Evolutionary conservation across 2,113 vertebrate genomes (phyloP).

Genomic region (Falco punctatus): DNA sequence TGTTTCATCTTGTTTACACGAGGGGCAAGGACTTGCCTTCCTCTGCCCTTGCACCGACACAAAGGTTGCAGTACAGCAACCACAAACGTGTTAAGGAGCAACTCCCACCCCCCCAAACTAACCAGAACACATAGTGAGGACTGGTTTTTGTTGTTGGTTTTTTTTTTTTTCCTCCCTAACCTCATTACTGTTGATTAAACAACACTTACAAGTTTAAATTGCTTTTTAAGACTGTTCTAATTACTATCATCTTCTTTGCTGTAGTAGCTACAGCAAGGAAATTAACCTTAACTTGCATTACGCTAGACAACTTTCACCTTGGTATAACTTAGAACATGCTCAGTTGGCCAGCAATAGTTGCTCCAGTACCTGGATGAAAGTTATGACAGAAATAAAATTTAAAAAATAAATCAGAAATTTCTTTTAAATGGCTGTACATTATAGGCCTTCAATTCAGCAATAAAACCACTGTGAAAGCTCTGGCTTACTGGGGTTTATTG

Average conservation of each 20-base stretch:
- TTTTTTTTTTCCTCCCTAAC: neutral
- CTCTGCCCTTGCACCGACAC: too few species aligned
- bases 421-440: neutral
- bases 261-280: neutral
- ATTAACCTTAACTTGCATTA: neutral
- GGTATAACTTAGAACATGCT: neutral
- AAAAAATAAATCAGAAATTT: neutral
- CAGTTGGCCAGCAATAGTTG: too few species aligned
- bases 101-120: neutral
- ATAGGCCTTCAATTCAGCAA: neutral
- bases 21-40: neutral
- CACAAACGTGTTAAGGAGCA: neutral
- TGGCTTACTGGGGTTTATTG: neutral
- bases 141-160: neutral
- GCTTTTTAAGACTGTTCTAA: neutral
- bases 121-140: neutral
- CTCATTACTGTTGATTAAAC: neutral
- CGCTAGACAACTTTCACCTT: neutral
- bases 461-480: neutral
- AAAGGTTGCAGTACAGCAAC: rapidly evolving
- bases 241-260: neutral
- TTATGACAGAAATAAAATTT: neutral
- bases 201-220: neutral
- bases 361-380: neutral
- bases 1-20: neutral